phyloP scores from a whole-genome alignment of 2,888 invertebrate genomes.

The Eurytoma californica region DNA sequence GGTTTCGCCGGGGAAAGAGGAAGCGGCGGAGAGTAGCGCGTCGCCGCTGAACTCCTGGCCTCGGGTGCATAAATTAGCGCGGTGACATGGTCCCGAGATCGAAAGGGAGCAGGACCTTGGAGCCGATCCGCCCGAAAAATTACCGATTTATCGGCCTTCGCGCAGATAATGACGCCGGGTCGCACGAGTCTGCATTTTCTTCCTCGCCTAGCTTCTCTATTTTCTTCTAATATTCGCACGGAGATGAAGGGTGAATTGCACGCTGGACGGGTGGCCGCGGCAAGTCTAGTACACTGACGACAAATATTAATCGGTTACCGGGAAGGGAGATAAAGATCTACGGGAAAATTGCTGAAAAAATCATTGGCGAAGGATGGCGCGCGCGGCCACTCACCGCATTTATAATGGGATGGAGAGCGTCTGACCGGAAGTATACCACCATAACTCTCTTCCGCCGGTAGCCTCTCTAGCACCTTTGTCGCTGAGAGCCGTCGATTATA shows the following conservation, averaged over 20 bases:
- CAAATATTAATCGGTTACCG: neutral
- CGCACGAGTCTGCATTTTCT: conserved; percentile 26
- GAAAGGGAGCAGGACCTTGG: conserved; percentile 56
- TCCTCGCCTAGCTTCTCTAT: neutral
- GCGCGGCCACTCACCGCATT: conserved; percentile 23
- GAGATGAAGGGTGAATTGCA: no score
- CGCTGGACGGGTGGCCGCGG: no score
- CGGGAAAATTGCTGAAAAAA: conserved; percentile 27
- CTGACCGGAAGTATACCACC: conserved; percentile 68
- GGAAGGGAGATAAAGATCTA: conserved; percentile 20
- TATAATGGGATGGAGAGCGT: conserved; percentile 52
- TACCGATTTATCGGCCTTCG: conserved; percentile 63
- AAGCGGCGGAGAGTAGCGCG: neutral
- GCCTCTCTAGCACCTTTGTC: conserved; percentile 16
- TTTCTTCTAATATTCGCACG: neutral
- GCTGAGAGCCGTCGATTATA: conserved; percentile 21
- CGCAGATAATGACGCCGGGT: conserved; percentile 32
- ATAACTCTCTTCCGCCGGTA: conserved; percentile 68
- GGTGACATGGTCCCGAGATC: neutral
- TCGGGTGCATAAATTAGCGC: conserved; percentile 37
- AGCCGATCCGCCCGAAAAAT: conserved; percentile 43
- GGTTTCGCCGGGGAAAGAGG: conserved; percentile 6
- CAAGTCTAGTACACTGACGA: no score
- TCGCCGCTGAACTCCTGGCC: neutral
- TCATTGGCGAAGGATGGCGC: neutral